A percentile compares a stretch with the other conserved stretches of the same genome.
Evolutionary conservation across 2,113 vertebrate genomes (phyloP).

Genomic region (Globicephala melas): DNA sequence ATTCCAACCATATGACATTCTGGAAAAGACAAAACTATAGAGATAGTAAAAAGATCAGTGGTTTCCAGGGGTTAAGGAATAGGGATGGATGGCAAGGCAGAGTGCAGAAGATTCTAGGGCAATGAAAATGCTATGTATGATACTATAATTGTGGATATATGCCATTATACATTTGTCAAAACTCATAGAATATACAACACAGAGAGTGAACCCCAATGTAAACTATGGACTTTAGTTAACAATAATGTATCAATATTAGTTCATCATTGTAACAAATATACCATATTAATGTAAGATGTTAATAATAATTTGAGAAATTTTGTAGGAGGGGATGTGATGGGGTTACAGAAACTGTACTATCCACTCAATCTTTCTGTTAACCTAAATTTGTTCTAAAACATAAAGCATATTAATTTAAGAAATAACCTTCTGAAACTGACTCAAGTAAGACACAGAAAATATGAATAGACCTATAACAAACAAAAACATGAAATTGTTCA

Average conservation of each 20-base stretch:
- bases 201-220: neutral
- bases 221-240: neutral
- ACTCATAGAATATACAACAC: neutral
- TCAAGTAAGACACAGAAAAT: neutral
- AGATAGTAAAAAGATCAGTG: neutral
- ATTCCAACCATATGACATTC: neutral
- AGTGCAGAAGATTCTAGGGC: neutral
- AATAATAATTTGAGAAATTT: neutral
- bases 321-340: neutral
- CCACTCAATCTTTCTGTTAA: neutral
- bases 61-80: neutral
- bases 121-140: neutral
- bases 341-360: neutral
- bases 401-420: neutral
- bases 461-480: neutral
- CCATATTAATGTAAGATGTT: neutral
- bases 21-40: neutral
- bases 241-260: neutral
- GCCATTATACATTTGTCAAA: neutral
- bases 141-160: neutral
- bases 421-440: neutral
- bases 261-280: neutral
- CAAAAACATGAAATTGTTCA: neutral
- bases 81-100: neutral
- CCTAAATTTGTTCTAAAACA: slow-evolving; percentile 1